Evolutionary conservation across 2,113 vertebrate species (phyloP), one percentile per base, ranked within the genome.

Genomic region (Excalfactoria chinensis): DNA sequence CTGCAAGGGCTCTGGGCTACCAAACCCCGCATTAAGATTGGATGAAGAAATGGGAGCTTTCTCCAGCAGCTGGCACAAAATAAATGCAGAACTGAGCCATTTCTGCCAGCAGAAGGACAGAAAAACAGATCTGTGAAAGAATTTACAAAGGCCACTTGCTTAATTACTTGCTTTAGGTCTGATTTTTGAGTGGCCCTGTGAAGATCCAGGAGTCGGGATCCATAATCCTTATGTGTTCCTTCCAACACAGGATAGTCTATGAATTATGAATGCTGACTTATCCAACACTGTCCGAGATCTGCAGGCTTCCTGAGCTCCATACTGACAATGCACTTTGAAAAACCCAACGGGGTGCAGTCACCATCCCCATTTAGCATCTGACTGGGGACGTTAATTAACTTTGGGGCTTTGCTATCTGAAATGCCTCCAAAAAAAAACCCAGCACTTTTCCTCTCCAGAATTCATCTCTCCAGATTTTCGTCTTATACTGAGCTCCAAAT

Each of bases 381-480:
- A 69, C 75, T 82, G 35, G 21, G 55, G 58, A 85, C 95, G 60
- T 90, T 96, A 96, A 96, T 95, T 95, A 97, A 97, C 73, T 80
- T 90, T 2, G 55, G 88, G 74, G 64, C 25, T 97, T 94, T 88
- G 81, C 69, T 93, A 62, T 94, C 63, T 72, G 83, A 96, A 95
- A 89, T 46, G 60, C 7, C 79, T 95, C 95, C 7, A 63, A 93
- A 95, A 88, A 92, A 48, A 7, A 37, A 7, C 37, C 37, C 90
- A 96, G 53, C 59, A 7, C 56, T 88, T 93, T 44, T 22, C 8
- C 63, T 60, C 67, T 53, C 35, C 72, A 84, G 86, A n/a, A 94
- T 63, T 69, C 73, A 7, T 1, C 78, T 93, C 80, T 84, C 91
- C 87, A 89, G 40, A 93, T 90, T 90, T 92, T 66, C 64, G 6